Evolutionary conservation across 2,888 invertebrate genomes (phyloP), one percentile per base, ranked within the genome.

Genomic region (Eupithecia dodoneata): DNA sequence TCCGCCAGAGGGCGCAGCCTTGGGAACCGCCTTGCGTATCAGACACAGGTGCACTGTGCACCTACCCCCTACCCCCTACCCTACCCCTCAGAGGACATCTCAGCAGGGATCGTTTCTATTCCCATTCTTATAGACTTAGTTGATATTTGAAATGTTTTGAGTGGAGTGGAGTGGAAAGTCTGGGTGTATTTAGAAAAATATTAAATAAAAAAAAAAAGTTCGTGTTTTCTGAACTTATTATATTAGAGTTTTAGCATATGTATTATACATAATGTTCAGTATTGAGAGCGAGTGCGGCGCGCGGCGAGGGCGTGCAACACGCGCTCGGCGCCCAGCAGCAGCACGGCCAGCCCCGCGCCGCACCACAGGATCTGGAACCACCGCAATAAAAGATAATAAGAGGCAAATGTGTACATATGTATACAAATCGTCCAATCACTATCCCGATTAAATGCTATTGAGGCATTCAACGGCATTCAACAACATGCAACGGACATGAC

Each of bases 251-350:
- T 49, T 4, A 4, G 12, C 49, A 13, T 13, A 49, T 0, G 4
- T 49, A 3, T 10, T 47, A 47, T 49, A 49, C 3, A 49, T 52
- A 30, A 30, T 30, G 30, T 30, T 30, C 30, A 30, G 5, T 52
- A 52, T 6, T 52, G 15, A 52, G n/a, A 52, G 5, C 5, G 52
- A n/a, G 52, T 6, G 2, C n/a, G 52, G 52, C 52, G 52, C 7
- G n/a, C 52, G n/a, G 52, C n/a, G 52, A 52, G n/a, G n/a, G 30
- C 55, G 30, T 67, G 52, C 71, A 15, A 7, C 7, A 65, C 70
- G 55, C 72, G n/a, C 75, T 88, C 88, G 0, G 67, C 77, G 3
- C 70, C 74, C 69, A 88, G 78, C 75, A 88, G 73, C 55, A 81
- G 2, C 0, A 76, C 45, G 0, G 87, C 76, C 41, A 85, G 3